phyloP scores from a whole-genome alignment of 2,888 invertebrate genomes.

The Chouioia cunea region DNA sequence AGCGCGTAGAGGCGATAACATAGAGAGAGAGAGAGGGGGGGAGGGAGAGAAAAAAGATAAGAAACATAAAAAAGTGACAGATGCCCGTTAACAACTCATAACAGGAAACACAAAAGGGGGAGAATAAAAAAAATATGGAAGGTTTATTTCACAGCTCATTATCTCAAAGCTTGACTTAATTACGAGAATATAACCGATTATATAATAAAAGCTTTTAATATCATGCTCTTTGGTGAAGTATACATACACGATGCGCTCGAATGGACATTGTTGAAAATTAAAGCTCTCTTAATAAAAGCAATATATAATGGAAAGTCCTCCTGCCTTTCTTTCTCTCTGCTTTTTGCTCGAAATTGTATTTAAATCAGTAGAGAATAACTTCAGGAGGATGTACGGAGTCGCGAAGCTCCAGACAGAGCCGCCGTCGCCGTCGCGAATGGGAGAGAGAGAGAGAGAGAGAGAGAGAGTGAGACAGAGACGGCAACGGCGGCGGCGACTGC shows the following conservation, averaged over 20 bases:
- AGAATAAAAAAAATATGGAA: slow-evolving; percentile 10
- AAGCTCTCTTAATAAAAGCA: no score
- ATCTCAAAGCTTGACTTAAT: background rate
- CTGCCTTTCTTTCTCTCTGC: background rate
- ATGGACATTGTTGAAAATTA: no score
- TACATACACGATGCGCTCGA: no score
- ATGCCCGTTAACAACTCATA: slow-evolving; percentile 18
- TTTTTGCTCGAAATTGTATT: slow-evolving; percentile 27
- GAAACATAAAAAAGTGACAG: background rate
- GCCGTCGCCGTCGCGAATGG: background rate
- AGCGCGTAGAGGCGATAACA: slow-evolving; percentile 5
- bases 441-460: background rate
- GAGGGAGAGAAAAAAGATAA: no score
- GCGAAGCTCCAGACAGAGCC: background rate
- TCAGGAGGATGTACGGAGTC: slow-evolving; percentile 1
- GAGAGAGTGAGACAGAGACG: background rate
- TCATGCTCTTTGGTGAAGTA: no score
- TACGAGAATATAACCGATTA: no score
- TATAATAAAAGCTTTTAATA: no score
- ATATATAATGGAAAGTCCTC: no score
- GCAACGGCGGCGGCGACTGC: background rate
- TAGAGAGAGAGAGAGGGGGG: slow-evolving; percentile 4
- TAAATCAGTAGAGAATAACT: slow-evolving; percentile 26
- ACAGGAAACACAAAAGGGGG: slow-evolving; percentile 30
- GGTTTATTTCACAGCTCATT: slow-evolving; percentile 12